phyloP scores from a whole-genome alignment of 2,113 vertebrate genomes.

The Porphyrio hochstetteri region DNA sequence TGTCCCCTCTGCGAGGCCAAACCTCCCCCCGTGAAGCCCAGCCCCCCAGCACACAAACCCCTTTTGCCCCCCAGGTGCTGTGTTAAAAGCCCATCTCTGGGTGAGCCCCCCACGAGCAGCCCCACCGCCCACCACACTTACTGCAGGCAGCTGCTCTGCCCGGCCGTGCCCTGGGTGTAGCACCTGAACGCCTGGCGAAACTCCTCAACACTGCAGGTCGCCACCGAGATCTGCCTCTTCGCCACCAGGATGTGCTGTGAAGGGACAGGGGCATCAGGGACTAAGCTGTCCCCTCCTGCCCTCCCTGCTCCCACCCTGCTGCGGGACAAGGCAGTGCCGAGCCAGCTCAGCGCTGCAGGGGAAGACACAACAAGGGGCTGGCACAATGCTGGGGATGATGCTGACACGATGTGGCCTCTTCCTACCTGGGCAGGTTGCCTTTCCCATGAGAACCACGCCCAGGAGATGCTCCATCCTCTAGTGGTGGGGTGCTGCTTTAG shows the following conservation, averaged over 20 bases:
- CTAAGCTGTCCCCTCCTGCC: background rate
- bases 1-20: background rate
- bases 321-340: accelerated
- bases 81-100: background rate
- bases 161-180: constrained; percentile 83
- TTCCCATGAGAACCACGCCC: accelerated
- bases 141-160: constrained; percentile 89
- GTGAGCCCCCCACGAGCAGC: background rate
- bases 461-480: background rate
- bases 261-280: background rate
- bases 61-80: background rate
- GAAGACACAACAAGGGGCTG: background rate
- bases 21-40: accelerated
- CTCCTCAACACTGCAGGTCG: constrained; percentile 76
- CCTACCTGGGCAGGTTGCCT: background rate
- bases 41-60: background rate
- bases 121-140: constrained; percentile 66
- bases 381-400: background rate
- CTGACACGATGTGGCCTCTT: background rate
- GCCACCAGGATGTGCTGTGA: constrained; percentile 90
- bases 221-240: constrained; percentile 89
- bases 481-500: accelerated
- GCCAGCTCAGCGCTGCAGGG: background rate
- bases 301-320: background rate
- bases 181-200: constrained; percentile 84